Evolutionary conservation across 2,888 invertebrate species (phyloP).

Genomic region (Zaprionus lineosus): DNA sequence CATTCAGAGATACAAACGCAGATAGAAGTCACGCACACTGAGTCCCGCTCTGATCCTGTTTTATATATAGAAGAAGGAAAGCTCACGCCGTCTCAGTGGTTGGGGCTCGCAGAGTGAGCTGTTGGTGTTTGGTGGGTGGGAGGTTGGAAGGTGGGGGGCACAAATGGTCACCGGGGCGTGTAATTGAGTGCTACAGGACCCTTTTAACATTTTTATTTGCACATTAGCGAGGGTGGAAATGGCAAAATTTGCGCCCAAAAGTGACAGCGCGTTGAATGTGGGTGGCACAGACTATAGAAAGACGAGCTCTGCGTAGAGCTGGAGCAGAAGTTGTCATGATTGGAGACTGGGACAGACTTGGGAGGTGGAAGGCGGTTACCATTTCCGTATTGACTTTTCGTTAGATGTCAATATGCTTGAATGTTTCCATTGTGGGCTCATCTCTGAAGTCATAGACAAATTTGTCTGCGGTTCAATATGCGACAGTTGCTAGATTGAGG

Average conservation of each 20-base stretch:
- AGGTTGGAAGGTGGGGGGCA: not conserved
- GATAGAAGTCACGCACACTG: constrained; percentile 65
- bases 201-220: constrained; percentile 83
- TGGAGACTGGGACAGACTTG: not conserved
- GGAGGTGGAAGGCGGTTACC: constrained; percentile 2
- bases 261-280: constrained; percentile 76
- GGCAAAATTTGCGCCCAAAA: constrained; percentile 79
- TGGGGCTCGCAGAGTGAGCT: not conserved
- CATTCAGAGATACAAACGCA: constrained; percentile 30
- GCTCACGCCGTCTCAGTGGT: constrained; percentile 22
- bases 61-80: constrained; percentile 21
- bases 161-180: constrained; percentile 83
- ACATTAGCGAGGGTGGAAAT: constrained; percentile 83
- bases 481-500: constrained; percentile 55
- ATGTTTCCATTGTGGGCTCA: constrained; percentile 35
- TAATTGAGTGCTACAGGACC: constrained; percentile 83
- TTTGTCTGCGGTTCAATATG: constrained; percentile 76
- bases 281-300: constrained; percentile 46
- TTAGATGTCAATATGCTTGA: constrained; percentile 68
- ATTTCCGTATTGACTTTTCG: constrained; percentile 59
- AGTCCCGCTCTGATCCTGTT: constrained; percentile 30
- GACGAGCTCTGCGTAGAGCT: too few relatives aligned
- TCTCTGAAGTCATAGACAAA: constrained; percentile 73
- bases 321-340: too few relatives aligned
- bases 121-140: not conserved